These are phyloP conservation scores for Esox lucius DNA, from an alignment of 2,797 vertebrate genomes.

Conservation along the genomic window DNA sequence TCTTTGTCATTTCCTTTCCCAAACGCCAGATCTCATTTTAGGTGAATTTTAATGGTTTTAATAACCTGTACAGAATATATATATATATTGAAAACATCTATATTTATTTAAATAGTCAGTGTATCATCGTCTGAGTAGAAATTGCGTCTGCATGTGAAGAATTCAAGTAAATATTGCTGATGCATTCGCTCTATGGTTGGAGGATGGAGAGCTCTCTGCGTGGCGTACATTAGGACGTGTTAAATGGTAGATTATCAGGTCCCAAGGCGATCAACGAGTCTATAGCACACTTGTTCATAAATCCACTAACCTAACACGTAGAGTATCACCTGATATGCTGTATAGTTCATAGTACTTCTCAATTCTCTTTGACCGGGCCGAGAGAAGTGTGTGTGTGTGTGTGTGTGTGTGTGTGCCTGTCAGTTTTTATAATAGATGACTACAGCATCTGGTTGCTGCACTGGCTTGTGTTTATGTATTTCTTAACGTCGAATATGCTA, in stretches of 20 bases:
- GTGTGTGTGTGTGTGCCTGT: neutral
- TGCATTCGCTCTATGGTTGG: neutral
- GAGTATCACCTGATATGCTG: neutral
- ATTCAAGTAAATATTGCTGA: neutral
- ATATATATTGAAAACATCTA: neutral
- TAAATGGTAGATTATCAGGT: neutral
- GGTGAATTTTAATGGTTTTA: too few species aligned
- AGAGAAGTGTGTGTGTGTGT: too few species aligned
- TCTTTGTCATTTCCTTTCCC: too few species aligned
- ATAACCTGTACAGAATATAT: too few species aligned
- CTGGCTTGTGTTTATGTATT: neutral
- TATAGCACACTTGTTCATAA: neutral
- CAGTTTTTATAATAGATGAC: neutral
- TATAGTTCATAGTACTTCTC: neutral
- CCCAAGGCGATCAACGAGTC: neutral
- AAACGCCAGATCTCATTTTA: too few species aligned
- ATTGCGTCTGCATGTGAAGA: neutral
- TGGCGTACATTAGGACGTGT: neutral
- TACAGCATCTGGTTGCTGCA: neutral
- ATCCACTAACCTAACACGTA: neutral
- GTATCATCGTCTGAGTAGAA: neutral
- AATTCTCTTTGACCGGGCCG: neutral
- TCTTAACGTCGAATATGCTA: constrained; percentile 5
- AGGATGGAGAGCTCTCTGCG: neutral
- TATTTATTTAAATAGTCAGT: neutral